Conservation (phyloP, 2,113 vertebrate species). For the Penelope pileata region DNA sequence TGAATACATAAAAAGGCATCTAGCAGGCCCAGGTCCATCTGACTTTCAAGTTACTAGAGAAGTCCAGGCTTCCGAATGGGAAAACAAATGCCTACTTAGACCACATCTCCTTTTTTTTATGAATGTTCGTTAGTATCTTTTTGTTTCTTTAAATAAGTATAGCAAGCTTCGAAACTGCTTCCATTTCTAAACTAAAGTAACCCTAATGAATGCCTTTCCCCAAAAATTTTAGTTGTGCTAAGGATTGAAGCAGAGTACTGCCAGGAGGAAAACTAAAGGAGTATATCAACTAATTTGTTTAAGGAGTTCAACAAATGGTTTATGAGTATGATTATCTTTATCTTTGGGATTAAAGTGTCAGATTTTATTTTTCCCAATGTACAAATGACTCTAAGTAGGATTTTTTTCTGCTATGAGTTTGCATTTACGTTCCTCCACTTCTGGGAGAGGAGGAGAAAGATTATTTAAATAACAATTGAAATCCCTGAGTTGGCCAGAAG, state of each 20-base stretch:
- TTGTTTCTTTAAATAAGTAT: not conserved
- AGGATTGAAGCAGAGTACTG: not conserved
- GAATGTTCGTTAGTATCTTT: not conserved
- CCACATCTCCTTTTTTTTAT: not conserved
- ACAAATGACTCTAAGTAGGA: not conserved
- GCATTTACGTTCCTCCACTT: not conserved
- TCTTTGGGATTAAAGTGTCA: not conserved
- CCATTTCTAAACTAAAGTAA: not conserved
- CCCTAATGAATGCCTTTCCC: not conserved
- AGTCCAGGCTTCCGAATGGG: not conserved
- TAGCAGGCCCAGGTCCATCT: not conserved
- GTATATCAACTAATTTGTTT: not conserved
- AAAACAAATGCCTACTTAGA: not conserved
- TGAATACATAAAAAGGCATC: not conserved
- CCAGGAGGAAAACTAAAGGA: not conserved
- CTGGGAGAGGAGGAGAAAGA: not conserved
- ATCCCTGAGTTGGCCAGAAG: not conserved
- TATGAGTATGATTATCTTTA: not conserved
- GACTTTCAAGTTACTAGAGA: not conserved
- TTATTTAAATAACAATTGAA: not conserved
- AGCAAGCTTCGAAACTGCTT: not conserved
- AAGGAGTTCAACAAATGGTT: not conserved
- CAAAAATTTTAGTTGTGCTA: not conserved
- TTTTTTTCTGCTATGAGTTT: not conserved
- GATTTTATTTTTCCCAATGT: not conserved